A percentile compares a stretch with the other conserved stretches of the same genome.
These are phyloP conservation scores for Sphaerophoria taeniata DNA, from an alignment of 2,888 invertebrate species.

Conservation along the genomic window DNA sequence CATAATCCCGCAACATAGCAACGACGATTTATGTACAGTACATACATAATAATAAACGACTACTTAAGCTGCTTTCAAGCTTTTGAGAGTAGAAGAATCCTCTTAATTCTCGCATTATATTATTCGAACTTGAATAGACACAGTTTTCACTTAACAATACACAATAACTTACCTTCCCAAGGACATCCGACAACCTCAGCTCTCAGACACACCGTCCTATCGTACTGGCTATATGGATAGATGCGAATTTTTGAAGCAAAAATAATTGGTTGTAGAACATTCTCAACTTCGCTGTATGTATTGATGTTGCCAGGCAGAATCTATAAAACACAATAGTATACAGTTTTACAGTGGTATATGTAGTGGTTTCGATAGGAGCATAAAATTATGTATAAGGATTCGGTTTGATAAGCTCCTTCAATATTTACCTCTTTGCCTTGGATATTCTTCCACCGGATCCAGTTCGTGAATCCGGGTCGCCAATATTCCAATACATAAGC, in stretches of 20 bases:
- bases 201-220: constrained; percentile 91
- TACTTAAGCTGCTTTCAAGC: constrained; percentile 11
- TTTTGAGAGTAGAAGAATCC: neutral
- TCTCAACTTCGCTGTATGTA: constrained; percentile 89
- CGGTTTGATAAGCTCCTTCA: neutral
- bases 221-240: constrained; percentile 90
- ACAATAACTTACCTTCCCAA: constrained; percentile 87
- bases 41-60: neutral
- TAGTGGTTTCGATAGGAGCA: neutral
- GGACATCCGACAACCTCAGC: constrained; percentile 92
- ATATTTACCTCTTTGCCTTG: constrained; percentile 88
- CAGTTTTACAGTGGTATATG: neutral
- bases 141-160: neutral
- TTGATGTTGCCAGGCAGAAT: constrained; percentile 91
- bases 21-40: neutral
- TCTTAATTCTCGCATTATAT: constrained; percentile 20
- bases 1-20: neutral
- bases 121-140: constrained; percentile 21
- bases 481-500: constrained; percentile 91
- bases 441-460: constrained; percentile 90
- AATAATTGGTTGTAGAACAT: constrained; percentile 89
- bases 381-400: constrained; percentile 12
- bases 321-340: constrained; percentile 82
- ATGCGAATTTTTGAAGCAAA: constrained; percentile 90
- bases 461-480: constrained; percentile 88